These are phyloP conservation scores for Nomada ferruginata DNA, from an alignment of 2,888 invertebrate species.

Conservation along the genomic window DNA sequence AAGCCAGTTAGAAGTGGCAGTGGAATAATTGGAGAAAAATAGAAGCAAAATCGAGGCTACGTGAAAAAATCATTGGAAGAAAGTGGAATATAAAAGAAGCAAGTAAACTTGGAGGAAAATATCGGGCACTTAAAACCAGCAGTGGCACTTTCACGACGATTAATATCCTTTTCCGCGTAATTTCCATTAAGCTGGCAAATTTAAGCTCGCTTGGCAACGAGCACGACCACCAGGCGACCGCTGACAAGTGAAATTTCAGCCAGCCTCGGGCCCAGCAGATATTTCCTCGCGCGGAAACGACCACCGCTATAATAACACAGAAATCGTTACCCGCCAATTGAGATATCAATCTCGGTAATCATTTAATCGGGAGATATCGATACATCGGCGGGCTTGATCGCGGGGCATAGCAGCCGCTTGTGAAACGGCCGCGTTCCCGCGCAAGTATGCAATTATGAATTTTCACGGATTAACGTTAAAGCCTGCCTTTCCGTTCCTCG, in stretches of 20 bases:
- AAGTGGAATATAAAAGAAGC: too few species aligned
- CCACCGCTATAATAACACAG: constrained; percentile 52
- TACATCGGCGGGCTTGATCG: constrained; percentile 54
- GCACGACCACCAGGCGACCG: constrained; percentile 25
- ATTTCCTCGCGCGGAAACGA: constrained; percentile 58
- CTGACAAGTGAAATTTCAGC: constrained; percentile 67
- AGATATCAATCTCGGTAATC: constrained; percentile 73
- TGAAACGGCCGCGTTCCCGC: constrained; percentile 54
- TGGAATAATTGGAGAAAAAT: too few species aligned
- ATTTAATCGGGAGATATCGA: constrained; percentile 71
- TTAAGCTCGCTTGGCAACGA: constrained; percentile 22
- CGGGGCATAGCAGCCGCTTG: constrained; percentile 39
- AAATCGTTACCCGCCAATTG: constrained; percentile 69
- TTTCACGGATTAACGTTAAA: constrained; percentile 70
- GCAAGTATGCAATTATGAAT: constrained; percentile 70
- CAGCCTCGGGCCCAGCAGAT: constrained; percentile 34
- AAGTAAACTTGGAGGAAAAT: too few species aligned
- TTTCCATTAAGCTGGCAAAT: constrained; percentile 48
- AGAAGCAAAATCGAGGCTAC: too few species aligned
- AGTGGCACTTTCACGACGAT: neutral
- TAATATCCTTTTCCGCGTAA: neutral
- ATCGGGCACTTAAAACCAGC: too few species aligned
- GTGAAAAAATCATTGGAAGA: too few species aligned
- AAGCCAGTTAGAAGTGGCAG: neutral
- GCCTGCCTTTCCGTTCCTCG: constrained; percentile 43